Conservation (phyloP, 2,888 invertebrate species). For the Drosophila meridiana region DNA sequence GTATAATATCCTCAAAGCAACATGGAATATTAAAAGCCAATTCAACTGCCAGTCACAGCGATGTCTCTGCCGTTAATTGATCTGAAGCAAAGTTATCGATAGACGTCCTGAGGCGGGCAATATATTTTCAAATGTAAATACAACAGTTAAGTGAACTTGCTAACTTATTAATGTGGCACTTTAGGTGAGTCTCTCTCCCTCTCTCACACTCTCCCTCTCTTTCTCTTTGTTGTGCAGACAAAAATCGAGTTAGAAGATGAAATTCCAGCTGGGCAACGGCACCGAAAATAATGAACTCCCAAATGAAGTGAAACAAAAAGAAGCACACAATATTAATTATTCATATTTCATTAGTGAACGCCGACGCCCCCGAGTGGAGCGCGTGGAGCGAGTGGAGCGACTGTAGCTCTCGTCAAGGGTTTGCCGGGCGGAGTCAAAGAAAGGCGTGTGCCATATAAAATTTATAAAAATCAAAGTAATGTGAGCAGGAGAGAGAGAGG, state of each 20-base stretch:
- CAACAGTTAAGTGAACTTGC: constrained; percentile 6
- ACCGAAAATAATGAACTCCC: constrained; percentile 74
- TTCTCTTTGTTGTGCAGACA: background rate
- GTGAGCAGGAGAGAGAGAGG: background rate
- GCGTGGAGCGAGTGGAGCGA: constrained; percentile 14
- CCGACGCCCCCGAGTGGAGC: constrained; percentile 28
- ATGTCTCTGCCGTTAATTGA: background rate
- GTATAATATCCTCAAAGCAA: background rate
- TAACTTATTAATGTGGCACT: constrained; percentile 38
- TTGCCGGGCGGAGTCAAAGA: constrained; percentile 30
- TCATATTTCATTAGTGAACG: constrained; percentile 77
- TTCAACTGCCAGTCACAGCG: background rate
- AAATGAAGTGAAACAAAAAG: constrained; percentile 77
- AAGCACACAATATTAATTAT: constrained; percentile 75
- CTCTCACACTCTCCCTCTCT: background rate
- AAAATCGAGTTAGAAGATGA: constrained; percentile 34
- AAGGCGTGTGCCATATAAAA: constrained; percentile 69
- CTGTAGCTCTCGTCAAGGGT: constrained; percentile 16
- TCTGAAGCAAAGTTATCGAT: constrained; percentile 7
- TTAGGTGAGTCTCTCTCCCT: background rate
- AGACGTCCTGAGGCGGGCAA: background rate
- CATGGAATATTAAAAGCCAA: constrained; percentile 4
- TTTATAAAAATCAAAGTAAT: constrained; percentile 78
- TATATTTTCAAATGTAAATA: constrained; percentile 8
- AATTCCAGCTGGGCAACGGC: constrained; percentile 18